Evolutionary conservation across 2,113 vertebrate species (phyloP).

Genomic region (Spizaetus ornatus): DNA sequence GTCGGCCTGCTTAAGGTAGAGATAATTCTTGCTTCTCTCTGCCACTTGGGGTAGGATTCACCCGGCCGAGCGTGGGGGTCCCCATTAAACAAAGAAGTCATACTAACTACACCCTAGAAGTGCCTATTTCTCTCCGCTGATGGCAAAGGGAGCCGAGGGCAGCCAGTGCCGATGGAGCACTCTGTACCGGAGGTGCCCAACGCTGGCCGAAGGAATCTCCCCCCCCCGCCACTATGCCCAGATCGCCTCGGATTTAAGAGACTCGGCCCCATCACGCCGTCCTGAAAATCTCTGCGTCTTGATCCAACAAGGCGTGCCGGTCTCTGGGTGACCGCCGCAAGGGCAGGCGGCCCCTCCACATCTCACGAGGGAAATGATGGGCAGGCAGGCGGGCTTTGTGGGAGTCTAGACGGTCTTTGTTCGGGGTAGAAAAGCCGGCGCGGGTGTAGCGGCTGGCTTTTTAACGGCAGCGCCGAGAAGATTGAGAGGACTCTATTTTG

Average conservation of each 20-base stretch:
- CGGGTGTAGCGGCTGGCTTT: neutral
- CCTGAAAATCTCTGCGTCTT: neutral
- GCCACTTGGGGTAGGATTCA: neutral
- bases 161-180: neutral
- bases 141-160: neutral
- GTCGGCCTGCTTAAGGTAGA: neutral
- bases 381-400: neutral
- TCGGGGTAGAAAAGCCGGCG: neutral
- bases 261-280: accelerated
- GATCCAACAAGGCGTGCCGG: neutral
- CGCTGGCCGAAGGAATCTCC: neutral
- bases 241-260: neutral
- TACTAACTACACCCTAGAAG: neutral
- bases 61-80: neutral
- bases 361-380: neutral
- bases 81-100: neutral
- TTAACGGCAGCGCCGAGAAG: conserved; percentile 12
- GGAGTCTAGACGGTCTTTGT: conserved; percentile 41
- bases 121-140: accelerated
- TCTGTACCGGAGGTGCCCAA: neutral
- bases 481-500: conserved; percentile 58
- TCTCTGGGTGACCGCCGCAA: accelerated
- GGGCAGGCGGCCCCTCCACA: neutral
- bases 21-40: neutral
- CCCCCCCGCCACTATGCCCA: neutral